Evolutionary conservation across 64 coral and sea anemone genomes (phyloP).

Genomic region (Pocillopora damicornis): DNA sequence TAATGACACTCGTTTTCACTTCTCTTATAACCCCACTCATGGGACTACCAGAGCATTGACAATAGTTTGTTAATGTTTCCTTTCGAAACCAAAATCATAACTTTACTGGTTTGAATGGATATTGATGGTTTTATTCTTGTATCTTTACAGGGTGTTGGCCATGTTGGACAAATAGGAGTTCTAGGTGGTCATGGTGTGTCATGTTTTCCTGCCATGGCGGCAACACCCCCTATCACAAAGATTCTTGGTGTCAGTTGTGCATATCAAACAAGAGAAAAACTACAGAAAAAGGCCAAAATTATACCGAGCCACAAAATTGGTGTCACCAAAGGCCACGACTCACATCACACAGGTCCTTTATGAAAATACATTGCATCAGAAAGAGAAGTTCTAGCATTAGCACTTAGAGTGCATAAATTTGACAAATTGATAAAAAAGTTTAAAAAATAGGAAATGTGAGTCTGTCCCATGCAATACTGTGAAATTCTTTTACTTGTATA

Average conservation of each 20-base stretch:
- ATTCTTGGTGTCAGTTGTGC: constrained; percentile 61
- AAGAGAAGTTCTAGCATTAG: no score
- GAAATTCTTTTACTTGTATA: no score
- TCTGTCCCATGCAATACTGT: no score
- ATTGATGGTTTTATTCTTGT: background rate
- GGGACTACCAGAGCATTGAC: no score
- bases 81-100: no score
- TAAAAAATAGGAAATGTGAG: no score
- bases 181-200: background rate
- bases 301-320: constrained; percentile 91
- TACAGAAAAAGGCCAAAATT: constrained; percentile 34
- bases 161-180: background rate
- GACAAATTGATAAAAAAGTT: no score
- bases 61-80: no score
- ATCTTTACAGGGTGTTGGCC: background rate
- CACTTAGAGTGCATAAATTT: no score
- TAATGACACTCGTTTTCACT: no score
- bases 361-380: background rate
- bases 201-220: constrained; percentile 48
- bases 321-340: constrained; percentile 87
- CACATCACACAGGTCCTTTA: constrained; percentile 84
- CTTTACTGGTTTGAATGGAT: no score
- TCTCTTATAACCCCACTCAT: no score
- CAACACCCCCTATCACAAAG: background rate
- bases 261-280: constrained; percentile 61